These are phyloP conservation scores for Meteorus sp. DNA, from an alignment of 1,140 invertebrate genomes.

Conservation along the genomic window DNA sequence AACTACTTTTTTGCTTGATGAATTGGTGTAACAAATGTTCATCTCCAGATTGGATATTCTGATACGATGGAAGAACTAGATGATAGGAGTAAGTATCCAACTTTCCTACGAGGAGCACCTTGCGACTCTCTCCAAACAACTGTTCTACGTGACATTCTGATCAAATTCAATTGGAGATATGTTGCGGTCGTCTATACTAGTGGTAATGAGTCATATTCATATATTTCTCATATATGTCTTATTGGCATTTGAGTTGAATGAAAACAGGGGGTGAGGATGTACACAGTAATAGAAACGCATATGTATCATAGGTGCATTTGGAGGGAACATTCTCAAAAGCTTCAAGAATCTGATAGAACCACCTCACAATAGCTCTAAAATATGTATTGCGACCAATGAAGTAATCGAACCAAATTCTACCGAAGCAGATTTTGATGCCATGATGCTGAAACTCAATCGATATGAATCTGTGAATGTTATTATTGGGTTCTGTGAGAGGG, in stretches of 20 bases:
- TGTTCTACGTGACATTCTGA: conserved; percentile 73
- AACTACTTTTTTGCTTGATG: too few relatives aligned
- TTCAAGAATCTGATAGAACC: too few relatives aligned
- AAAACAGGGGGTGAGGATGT: too few relatives aligned
- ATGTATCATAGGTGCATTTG: too few relatives aligned
- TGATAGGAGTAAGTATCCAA: conserved; percentile 76
- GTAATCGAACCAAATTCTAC: conserved; percentile 67
- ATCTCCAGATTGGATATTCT: conserved; percentile 72
- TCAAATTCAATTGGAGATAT: conserved; percentile 80
- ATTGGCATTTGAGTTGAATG: too few relatives aligned
- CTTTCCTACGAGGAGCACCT: conserved; percentile 81
- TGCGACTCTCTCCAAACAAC: conserved; percentile 81
- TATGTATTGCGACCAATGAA: too few relatives aligned
- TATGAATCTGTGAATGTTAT: conserved; percentile 69
- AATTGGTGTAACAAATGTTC: neutral
- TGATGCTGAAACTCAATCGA: conserved; percentile 63
- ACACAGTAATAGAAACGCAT: too few relatives aligned
- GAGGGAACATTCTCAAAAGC: too few relatives aligned
- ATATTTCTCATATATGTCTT: neutral
- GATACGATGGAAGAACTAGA: conserved; percentile 78
- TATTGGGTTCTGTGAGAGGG: conserved; percentile 84
- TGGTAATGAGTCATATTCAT: conserved; percentile 61
- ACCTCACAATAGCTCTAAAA: too few relatives aligned
- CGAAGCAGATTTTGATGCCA: conserved; percentile 64
- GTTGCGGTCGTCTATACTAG: conserved; percentile 81